Percentiles rank a stretch among this genome's conserved stretches.
Conservation (phyloP, 1,140 invertebrate genomes). For the Asobara japonica region DNA sequence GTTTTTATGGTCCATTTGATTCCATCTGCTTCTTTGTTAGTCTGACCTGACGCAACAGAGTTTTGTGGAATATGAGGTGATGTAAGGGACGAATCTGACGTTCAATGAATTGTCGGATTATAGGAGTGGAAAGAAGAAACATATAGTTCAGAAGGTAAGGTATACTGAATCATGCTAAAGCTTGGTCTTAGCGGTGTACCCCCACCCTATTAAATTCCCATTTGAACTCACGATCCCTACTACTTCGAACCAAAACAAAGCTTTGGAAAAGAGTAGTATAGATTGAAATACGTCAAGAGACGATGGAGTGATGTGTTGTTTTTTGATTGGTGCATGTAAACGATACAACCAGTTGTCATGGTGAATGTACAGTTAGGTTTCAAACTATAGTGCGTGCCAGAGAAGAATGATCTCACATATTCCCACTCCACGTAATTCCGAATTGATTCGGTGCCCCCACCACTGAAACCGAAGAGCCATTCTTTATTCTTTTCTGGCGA, state of each 20-base stretch:
- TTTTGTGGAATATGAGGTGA: not conserved
- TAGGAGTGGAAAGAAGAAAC: not conserved
- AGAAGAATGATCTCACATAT: not conserved
- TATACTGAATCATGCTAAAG: too few species aligned
- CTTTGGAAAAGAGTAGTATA: too few species aligned
- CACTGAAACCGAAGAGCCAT: not conserved
- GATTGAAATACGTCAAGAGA: conserved; percentile 4
- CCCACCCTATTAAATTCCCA: too few species aligned
- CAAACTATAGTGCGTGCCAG: too few species aligned
- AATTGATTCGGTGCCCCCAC: too few species aligned
- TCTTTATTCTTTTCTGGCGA: not conserved
- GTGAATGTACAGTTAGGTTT: too few species aligned
- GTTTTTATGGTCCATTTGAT: too few species aligned
- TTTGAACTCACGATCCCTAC: too few species aligned
- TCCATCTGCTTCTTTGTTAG: too few species aligned
- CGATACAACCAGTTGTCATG: not conserved
- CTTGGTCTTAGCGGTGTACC: too few species aligned
- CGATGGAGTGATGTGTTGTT: conserved; percentile 21
- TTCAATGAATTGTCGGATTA: not conserved
- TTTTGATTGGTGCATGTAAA: conserved; percentile 21
- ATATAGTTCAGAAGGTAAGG: not conserved
- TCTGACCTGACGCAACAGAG: too few species aligned
- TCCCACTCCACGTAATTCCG: not conserved
- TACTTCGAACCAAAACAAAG: too few species aligned
- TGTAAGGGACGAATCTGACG: not conserved